These are phyloP conservation scores for Lophura nycthemera DNA, from an alignment of 2,113 vertebrate genomes.

Conservation along the genomic window DNA sequence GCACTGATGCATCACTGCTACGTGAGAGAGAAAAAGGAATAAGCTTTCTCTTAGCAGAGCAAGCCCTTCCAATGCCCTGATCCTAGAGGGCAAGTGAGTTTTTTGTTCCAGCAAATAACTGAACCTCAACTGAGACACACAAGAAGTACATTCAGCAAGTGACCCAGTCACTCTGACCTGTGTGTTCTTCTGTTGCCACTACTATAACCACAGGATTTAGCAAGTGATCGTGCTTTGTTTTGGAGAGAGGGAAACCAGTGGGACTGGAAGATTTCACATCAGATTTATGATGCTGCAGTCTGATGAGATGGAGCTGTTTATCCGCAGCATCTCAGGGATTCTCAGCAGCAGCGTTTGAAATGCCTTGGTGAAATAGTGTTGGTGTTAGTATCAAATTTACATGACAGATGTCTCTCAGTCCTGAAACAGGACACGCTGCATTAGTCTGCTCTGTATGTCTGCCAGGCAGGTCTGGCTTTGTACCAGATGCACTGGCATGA, in stretches of 20 bases:
- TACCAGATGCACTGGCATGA: background rate
- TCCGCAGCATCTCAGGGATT: slow-evolving; percentile 9
- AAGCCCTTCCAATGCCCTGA: background rate
- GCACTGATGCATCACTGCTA: background rate
- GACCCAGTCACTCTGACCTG: background rate
- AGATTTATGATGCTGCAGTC: background rate
- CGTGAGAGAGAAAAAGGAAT: background rate
- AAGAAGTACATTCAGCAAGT: background rate
- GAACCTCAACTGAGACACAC: background rate
- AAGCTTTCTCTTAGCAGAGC: background rate
- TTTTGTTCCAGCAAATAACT: background rate
- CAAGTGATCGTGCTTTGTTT: background rate
- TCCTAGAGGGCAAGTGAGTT: background rate
- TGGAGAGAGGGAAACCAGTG: background rate
- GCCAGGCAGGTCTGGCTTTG: slow-evolving; percentile 48
- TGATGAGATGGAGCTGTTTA: slow-evolving; percentile 20
- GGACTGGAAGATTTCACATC: background rate
- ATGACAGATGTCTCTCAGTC: slow-evolving; percentile 28
- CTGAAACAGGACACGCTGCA: slow-evolving; percentile 8
- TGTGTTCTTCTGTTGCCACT: background rate
- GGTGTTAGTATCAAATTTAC: background rate
- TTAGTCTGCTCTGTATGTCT: slow-evolving; percentile 8
- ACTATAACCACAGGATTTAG: background rate
- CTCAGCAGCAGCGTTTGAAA: background rate
- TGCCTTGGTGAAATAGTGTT: background rate